Conservation (phyloP, 2,797 vertebrate genomes). For the Euthynnus affinis region DNA sequence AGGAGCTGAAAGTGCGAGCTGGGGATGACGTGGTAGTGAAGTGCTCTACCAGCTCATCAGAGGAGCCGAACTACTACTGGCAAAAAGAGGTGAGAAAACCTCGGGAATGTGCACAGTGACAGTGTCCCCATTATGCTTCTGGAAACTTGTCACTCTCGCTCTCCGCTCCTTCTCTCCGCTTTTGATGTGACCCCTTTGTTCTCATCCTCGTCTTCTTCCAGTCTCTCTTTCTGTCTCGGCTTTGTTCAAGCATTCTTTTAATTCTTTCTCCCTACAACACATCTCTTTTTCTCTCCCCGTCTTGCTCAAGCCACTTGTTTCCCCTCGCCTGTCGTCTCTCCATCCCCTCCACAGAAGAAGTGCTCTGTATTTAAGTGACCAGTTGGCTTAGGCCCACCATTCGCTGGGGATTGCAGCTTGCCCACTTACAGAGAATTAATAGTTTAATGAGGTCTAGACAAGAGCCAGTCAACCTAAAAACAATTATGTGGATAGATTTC, state of each 20-base stretch:
- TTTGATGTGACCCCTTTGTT: constrained; percentile 47
- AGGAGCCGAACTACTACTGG: constrained; percentile 83
- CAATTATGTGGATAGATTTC: constrained; percentile 81
- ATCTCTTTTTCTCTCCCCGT: constrained; percentile 15
- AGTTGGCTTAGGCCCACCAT: constrained; percentile 65
- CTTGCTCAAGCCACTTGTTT: constrained; percentile 51
- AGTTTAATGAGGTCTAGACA: constrained; percentile 84
- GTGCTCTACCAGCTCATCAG: constrained; percentile 81
- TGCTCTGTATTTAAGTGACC: constrained; percentile 72
- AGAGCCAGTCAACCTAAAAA: constrained; percentile 82
- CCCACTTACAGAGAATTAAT: constrained; percentile 80
- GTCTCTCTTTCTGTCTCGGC: constrained; percentile 35
- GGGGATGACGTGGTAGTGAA: constrained; percentile 82
- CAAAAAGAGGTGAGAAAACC: constrained; percentile 80
- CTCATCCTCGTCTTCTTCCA: constrained; percentile 21
- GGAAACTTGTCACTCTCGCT: constrained; percentile 49
- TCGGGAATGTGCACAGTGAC: neutral
- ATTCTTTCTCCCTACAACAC: constrained; percentile 29
- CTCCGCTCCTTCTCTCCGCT: neutral
- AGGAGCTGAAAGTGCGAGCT: constrained; percentile 74
- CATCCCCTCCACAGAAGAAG: constrained; percentile 54
- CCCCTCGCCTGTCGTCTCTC: constrained; percentile 24
- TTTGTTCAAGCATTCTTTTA: constrained; percentile 47
- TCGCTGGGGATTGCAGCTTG: constrained; percentile 67
- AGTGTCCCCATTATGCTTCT: constrained; percentile 44